Conservation (phyloP, 1,140 invertebrate species). For the Bombus ignitus region DNA sequence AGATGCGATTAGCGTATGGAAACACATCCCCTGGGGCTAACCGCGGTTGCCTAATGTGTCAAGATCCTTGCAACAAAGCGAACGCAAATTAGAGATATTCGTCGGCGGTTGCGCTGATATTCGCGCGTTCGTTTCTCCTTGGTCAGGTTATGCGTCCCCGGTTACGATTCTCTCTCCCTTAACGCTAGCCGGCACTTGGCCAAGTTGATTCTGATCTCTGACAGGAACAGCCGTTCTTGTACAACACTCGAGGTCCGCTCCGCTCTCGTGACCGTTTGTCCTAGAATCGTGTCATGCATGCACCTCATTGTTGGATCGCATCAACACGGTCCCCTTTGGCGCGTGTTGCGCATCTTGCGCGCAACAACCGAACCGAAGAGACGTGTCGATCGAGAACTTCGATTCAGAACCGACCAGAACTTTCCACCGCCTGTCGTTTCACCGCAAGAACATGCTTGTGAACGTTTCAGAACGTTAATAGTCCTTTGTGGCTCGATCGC, state of each 20-base stretch:
- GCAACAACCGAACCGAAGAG: no score
- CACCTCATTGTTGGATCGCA: constrained; percentile 30
- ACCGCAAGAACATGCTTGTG: not conserved
- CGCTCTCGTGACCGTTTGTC: constrained; percentile 52
- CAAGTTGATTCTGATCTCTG: constrained; percentile 53
- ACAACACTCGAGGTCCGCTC: constrained; percentile 27
- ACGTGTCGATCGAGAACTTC: constrained; percentile 16
- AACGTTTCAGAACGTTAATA: not conserved
- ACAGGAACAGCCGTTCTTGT: constrained; percentile 45
- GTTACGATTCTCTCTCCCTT: not conserved
- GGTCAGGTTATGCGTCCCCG: constrained; percentile 12
- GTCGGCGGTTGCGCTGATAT: not conserved
- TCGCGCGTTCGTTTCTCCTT: not conserved
- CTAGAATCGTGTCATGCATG: constrained; percentile 49
- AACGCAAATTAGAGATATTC: constrained; percentile 20
- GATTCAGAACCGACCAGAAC: not conserved
- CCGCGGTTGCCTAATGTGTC: not conserved
- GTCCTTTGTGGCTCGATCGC: not conserved
- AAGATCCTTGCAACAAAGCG: not conserved
- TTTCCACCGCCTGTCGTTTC: not conserved
- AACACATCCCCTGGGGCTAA: not conserved
- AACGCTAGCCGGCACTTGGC: not conserved
- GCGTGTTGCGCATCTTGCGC: constrained; percentile 1
- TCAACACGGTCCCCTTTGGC: constrained; percentile 1
- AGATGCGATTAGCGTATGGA: not conserved